These are phyloP conservation scores for Geopemphigus sp. DNA, from an alignment of 1,140 invertebrate genomes.

Conservation along the genomic window DNA sequence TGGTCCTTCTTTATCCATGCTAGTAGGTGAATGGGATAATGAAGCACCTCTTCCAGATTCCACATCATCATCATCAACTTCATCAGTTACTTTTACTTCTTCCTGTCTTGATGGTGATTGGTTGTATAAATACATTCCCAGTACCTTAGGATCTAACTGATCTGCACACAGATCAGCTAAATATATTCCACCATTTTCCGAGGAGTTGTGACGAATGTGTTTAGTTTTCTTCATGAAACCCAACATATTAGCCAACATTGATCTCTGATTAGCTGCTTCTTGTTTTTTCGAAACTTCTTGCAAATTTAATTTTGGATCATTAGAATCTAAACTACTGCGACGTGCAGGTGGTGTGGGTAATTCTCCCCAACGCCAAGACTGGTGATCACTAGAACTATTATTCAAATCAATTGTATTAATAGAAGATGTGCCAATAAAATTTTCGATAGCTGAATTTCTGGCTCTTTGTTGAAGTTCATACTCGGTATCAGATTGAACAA, in stretches of 20 bases:
- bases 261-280: conserved; percentile 63
- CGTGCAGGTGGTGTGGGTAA: conserved; percentile 64
- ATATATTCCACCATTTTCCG: conserved; percentile 71
- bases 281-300: conserved; percentile 46
- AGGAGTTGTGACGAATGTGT: conserved; percentile 66
- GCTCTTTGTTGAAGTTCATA: conserved; percentile 71
- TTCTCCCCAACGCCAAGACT: conserved; percentile 93
- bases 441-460: conserved; percentile 57
- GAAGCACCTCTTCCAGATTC: conserved; percentile 94
- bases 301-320: conserved; percentile 35
- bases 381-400: conserved; percentile 52
- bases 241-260: conserved; percentile 86
- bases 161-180: conserved; percentile 87
- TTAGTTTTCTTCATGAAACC: conserved; percentile 85
- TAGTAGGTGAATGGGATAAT: conserved; percentile 88
- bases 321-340: conserved; percentile 29
- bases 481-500: conserved; percentile 91
- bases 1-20: conserved; percentile 60
- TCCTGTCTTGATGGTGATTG: conserved; percentile 42
- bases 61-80: conserved; percentile 69
- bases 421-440: conserved; percentile 47
- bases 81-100: conserved; percentile 35
- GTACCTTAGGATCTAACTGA: conserved; percentile 84
- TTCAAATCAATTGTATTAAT: conserved; percentile 56
- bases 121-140: conserved; percentile 68